These are phyloP conservation scores for Enteromius argenteus DNA, from an alignment of 2,797 vertebrate species.

Conservation along the genomic window DNA sequence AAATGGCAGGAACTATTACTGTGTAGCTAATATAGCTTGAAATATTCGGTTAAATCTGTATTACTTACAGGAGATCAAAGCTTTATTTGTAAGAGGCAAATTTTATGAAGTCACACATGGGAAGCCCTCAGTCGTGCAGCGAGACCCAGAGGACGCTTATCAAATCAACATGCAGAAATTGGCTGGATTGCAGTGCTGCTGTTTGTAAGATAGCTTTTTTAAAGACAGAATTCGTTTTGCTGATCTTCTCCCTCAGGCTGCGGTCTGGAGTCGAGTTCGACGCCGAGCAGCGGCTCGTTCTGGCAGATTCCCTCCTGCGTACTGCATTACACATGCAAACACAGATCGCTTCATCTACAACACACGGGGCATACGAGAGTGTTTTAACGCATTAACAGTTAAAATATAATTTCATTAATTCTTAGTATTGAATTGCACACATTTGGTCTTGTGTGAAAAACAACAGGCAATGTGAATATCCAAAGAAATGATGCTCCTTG, in stretches of 20 bases:
- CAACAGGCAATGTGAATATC: neutral
- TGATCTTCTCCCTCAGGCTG: conserved; percentile 68
- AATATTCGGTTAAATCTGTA: conserved; percentile 77
- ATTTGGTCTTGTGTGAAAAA: neutral
- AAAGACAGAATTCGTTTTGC: conserved; percentile 66
- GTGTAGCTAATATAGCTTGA: conserved; percentile 75
- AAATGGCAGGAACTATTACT: conserved; percentile 69
- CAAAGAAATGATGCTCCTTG: neutral
- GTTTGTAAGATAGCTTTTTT: conserved; percentile 78
- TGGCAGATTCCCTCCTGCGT: conserved; percentile 1
- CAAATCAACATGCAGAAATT: conserved; percentile 79
- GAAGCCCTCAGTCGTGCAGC: conserved; percentile 73
- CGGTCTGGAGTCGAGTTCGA: conserved; percentile 42
- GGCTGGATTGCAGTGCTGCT: conserved; percentile 76
- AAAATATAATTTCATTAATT: neutral
- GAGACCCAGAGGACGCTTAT: conserved; percentile 82
- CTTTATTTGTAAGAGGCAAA: conserved; percentile 74
- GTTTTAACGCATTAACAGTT: neutral
- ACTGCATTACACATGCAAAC: conserved; percentile 65
- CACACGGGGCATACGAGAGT: conserved; percentile 6
- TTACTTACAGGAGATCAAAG: conserved; percentile 80
- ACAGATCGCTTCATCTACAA: conserved; percentile 42
- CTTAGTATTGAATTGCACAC: neutral
- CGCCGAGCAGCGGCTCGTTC: neutral
- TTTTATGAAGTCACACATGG: conserved; percentile 77